A percentile compares a stretch with the other conserved stretches of the same genome.
These are phyloP conservation scores for Nomada ferruginata DNA, from an alignment of 2,888 invertebrate species.

Conservation along the genomic window DNA sequence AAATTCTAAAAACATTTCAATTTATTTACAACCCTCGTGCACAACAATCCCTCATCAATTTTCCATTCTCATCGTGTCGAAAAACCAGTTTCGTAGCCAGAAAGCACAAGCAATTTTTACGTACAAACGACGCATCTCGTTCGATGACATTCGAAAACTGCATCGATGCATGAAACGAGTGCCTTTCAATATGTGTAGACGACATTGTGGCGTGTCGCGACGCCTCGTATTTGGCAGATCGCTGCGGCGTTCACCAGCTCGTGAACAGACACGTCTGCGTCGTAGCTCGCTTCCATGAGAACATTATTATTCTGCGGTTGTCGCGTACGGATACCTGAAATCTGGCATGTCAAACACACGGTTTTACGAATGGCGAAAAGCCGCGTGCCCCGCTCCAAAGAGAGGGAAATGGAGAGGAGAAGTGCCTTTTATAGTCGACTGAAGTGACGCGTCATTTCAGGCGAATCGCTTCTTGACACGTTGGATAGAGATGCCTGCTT, in stretches of 20 bases:
- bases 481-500: conserved; percentile 12
- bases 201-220: conserved; percentile 36
- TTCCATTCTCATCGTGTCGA: conserved; percentile 13
- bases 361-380: conserved; percentile 42
- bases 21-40: too few relatives aligned
- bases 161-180: conserved; percentile 10
- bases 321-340: conserved; percentile 66
- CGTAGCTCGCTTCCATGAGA: conserved; percentile 39
- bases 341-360: conserved; percentile 66
- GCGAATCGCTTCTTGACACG: background rate
- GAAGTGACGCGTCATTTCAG: conserved; percentile 15
- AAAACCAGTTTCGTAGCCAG: too few relatives aligned
- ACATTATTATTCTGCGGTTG: conserved; percentile 66
- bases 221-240: conserved; percentile 33
- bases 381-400: conserved; percentile 9
- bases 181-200: conserved; percentile 50
- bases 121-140: background rate
- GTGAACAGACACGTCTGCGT: conserved; percentile 42
- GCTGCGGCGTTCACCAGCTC: conserved; percentile 40
- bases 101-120: background rate
- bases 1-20: too few relatives aligned
- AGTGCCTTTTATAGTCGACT: conserved; percentile 52
- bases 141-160: conserved; percentile 44
- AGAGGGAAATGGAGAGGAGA: background rate
- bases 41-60: background rate